phyloP scores from a whole-genome alignment of 92 coral and sea anemone genomes.

The Scolanthus callimorphus region DNA sequence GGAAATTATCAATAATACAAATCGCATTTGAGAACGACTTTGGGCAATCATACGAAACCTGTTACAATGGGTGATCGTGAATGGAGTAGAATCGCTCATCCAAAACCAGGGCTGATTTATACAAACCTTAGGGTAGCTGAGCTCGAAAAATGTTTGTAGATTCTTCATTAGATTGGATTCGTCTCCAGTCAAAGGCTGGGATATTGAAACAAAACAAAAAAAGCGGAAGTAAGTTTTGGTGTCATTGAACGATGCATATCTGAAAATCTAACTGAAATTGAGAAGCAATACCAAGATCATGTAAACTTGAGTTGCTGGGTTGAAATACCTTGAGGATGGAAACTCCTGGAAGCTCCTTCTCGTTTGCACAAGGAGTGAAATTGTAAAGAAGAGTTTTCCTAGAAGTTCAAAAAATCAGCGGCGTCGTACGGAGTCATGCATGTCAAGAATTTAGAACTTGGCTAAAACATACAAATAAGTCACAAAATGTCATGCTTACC shows the following conservation, averaged over 20 bases:
- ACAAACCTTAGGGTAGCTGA: slow-evolving; percentile 84
- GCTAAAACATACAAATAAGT: no score
- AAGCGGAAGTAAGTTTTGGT: neutral
- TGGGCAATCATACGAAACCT: no score
- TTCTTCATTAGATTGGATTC: slow-evolving; percentile 84
- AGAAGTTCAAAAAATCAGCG: neutral
- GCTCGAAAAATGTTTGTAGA: slow-evolving; percentile 86
- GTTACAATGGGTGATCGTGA: no score
- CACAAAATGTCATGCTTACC: slow-evolving; percentile 56
- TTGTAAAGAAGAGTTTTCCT: slow-evolving; percentile 74
- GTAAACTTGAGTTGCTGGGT: neutral
- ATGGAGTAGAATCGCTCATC: no score
- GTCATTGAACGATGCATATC: no score
- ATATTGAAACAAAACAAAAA: slow-evolving; percentile 1
- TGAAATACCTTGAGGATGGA: slow-evolving; percentile 66
- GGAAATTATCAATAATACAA: no score
- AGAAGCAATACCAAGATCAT: neutral
- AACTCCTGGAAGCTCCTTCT: slow-evolving; percentile 80
- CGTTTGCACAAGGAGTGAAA: slow-evolving; percentile 37
- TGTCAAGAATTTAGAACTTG: no score
- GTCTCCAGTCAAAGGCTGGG: slow-evolving; percentile 90
- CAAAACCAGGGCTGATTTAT: no score
- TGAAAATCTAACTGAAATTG: no score
- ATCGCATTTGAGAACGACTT: no score
- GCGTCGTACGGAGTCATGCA: no score